Conservation (phyloP, 2,797 vertebrate species). For the Gephyroberyx darwinii region DNA sequence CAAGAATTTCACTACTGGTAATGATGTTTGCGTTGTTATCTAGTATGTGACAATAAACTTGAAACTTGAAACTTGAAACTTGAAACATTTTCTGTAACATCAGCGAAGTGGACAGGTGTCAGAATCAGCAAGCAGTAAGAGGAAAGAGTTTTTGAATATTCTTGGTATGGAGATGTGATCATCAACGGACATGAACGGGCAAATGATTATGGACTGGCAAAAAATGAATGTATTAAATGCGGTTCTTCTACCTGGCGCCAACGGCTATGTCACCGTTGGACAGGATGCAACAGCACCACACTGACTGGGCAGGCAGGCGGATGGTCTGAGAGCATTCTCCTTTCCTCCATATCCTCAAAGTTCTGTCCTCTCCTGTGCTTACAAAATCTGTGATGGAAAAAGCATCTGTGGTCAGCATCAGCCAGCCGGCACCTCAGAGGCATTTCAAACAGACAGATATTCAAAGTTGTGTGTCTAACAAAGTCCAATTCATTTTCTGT, state of each 20-base stretch:
- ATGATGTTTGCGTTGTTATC: no score
- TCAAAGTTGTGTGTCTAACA: neutral
- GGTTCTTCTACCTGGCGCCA: constrained; percentile 88
- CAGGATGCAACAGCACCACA: constrained; percentile 96
- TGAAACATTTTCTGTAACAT: neutral
- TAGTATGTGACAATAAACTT: no score
- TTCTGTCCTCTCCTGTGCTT: constrained; percentile 94
- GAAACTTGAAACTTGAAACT: no score
- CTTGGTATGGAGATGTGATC: constrained; percentile 1
- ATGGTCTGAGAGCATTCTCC: constrained; percentile 94
- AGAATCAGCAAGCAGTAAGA: neutral
- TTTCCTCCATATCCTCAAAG: constrained; percentile 91
- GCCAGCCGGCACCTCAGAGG: neutral
- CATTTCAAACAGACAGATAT: neutral
- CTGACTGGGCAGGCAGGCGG: constrained; percentile 92
- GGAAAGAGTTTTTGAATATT: constrained; percentile 15
- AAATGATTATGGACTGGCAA: neutral
- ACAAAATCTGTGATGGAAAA: constrained; percentile 86
- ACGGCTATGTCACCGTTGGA: constrained; percentile 92
- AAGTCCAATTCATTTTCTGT: neutral
- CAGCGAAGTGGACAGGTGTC: neutral
- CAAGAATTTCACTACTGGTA: no score
- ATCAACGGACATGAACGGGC: neutral
- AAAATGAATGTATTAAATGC: neutral
- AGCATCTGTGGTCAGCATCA: constrained; percentile 7